phyloP scores from a whole-genome alignment of 2,888 invertebrate species.

The Acrocyrtus sp. region DNA sequence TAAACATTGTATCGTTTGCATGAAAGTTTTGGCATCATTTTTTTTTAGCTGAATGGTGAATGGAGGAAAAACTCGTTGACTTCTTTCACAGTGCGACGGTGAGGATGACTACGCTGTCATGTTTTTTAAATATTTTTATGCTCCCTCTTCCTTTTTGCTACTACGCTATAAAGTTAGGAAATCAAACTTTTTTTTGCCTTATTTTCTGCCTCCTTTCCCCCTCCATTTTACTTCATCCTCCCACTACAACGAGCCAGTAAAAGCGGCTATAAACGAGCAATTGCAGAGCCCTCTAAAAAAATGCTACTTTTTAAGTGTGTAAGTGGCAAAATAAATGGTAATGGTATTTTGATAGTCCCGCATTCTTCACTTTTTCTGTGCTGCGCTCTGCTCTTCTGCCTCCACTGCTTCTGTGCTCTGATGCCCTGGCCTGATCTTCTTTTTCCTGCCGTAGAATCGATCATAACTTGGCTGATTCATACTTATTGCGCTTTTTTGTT shows the following conservation, averaged over 20 bases:
- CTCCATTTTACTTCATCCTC: background rate
- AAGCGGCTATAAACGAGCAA: background rate
- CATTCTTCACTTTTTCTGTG: constrained; percentile 36
- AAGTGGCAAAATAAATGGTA: constrained; percentile 49
- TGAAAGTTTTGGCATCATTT: too few species aligned
- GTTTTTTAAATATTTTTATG: background rate
- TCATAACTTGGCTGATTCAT: background rate
- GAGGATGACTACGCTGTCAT: background rate
- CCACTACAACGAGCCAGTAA: background rate
- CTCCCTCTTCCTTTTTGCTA: background rate
- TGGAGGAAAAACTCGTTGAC: too few species aligned
- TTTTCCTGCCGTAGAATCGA: too few species aligned
- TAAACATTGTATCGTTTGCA: too few species aligned
- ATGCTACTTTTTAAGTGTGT: constrained; percentile 32
- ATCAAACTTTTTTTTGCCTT: constrained; percentile 5
- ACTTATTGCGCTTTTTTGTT: too few species aligned
- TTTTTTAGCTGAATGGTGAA: background rate
- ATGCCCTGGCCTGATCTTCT: constrained; percentile 52
- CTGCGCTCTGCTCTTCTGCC: too few species aligned
- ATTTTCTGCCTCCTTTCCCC: constrained; percentile 2
- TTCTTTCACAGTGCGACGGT: background rate
- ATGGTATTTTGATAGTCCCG: constrained; percentile 46
- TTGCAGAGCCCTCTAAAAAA: background rate
- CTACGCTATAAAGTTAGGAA: background rate
- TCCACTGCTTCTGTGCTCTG: too few species aligned